A percentile compares a stretch with the other conserved stretches of the same genome.
phyloP scores from a whole-genome alignment of 2,113 vertebrate species.

The Nipponia nippon region DNA sequence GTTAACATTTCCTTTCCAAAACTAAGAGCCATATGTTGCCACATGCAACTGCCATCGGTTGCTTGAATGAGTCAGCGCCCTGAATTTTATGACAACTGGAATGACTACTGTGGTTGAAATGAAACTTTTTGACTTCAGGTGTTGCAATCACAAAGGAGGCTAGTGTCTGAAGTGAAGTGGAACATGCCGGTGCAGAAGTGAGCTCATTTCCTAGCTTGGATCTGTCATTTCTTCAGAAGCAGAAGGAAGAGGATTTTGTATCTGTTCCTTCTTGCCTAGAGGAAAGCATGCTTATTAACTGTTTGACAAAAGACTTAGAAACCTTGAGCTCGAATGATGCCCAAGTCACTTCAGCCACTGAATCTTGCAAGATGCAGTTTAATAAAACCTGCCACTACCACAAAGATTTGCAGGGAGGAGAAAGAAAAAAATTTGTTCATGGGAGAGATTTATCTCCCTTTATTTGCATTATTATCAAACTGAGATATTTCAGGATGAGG shows the following conservation, averaged over 20 bases:
- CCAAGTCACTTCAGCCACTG: not conserved
- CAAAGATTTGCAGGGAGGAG: not conserved
- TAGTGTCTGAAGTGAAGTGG: not conserved
- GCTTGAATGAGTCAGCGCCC: not conserved
- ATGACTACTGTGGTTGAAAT: not conserved
- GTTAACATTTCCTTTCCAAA: slow-evolving; percentile 13
- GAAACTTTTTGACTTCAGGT: not conserved
- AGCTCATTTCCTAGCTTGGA: not conserved
- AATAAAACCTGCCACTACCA: not conserved
- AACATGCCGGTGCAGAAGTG: not conserved
- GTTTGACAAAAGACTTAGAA: not conserved
- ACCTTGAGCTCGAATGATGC: not conserved
- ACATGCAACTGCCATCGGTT: not conserved
- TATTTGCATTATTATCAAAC: not conserved
- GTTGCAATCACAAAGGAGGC: not conserved
- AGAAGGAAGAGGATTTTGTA: not conserved
- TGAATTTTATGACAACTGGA: not conserved
- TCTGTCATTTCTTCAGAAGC: slow-evolving; percentile 15
- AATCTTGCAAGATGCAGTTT: not conserved
- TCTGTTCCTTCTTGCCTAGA: not conserved
- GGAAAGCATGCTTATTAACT: not conserved
- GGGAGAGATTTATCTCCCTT: not conserved
- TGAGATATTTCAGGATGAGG: not conserved
- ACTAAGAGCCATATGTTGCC: slow-evolving; percentile 14
- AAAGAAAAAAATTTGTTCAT: not conserved